Evolutionary conservation across 2,888 invertebrate species (phyloP).

Genomic region (Hipparchia sbordonii): DNA sequence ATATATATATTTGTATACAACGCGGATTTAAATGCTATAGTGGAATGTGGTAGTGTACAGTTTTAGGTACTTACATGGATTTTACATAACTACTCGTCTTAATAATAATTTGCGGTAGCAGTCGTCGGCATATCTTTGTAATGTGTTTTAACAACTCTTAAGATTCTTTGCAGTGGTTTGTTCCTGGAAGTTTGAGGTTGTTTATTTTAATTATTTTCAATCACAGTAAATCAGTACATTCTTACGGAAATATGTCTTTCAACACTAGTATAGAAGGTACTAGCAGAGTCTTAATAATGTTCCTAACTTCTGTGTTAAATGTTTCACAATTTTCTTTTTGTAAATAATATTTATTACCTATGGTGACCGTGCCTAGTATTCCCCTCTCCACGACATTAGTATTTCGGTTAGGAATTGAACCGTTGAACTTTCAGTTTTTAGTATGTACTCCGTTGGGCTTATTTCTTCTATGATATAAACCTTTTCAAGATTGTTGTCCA

Average conservation of each 20-base stretch:
- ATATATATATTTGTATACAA: conserved; percentile 24
- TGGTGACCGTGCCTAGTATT: no score
- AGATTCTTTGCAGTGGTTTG: neutral
- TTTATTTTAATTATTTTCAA: neutral
- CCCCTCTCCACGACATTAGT: no score
- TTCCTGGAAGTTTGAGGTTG: conserved; percentile 1
- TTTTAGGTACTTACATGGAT: conserved; percentile 5
- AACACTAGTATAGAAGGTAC: no score
- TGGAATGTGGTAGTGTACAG: conserved; percentile 21
- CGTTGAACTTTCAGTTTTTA: no score
- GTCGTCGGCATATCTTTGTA: conserved; percentile 10
- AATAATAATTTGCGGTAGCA: conserved; percentile 23
- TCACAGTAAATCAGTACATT: no score
- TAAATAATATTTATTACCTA: no score
- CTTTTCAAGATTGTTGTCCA: neutral
- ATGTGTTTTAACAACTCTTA: conserved; percentile 17
- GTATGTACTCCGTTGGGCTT: no score
- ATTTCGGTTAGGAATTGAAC: no score
- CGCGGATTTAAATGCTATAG: neutral
- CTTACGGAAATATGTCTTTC: no score
- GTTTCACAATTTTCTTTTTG: no score
- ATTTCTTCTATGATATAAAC: neutral
- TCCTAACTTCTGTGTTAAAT: no score
- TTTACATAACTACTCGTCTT: conserved; percentile 29
- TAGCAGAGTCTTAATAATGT: no score